Percentiles rank a stretch among this genome's conserved stretches.
These are phyloP conservation scores for Cossypha heuglini DNA, from an alignment of 2,797 vertebrate genomes.

Conservation along the genomic window DNA sequence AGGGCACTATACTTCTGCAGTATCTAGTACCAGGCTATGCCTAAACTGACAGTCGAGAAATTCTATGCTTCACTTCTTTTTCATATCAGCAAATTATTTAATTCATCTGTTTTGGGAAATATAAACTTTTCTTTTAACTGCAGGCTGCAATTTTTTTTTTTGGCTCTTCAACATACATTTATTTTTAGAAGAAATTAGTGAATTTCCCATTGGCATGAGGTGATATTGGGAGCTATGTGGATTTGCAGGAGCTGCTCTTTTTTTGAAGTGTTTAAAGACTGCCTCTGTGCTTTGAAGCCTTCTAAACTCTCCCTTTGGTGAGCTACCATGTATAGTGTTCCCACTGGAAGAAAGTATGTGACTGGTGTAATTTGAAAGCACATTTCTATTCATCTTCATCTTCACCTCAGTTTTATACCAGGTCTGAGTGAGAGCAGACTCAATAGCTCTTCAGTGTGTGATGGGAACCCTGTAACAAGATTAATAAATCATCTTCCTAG, in stretches of 20 bases:
- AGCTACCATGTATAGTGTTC: background rate
- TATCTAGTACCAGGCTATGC: background rate
- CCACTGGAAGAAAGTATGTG: background rate
- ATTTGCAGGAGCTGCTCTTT: background rate
- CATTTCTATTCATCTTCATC: background rate
- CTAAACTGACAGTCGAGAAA: background rate
- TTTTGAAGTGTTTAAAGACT: background rate
- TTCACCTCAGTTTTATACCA: background rate
- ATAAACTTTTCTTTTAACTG: background rate
- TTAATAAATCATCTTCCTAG: background rate
- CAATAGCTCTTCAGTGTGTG: background rate
- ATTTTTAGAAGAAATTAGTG: background rate
- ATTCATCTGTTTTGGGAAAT: background rate
- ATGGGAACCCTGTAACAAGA: background rate
- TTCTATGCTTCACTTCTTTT: background rate
- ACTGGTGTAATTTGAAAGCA: background rate
- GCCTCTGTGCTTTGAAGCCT: background rate
- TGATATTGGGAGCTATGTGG: background rate
- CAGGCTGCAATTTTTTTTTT: background rate
- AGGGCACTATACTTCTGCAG: accelerated
- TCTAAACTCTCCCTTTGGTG: background rate
- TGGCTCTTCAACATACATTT: background rate
- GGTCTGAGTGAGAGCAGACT: background rate
- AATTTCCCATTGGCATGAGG: background rate
- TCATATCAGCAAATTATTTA: background rate